These are phyloP conservation scores for Hypotaenidia philippensis DNA, from an alignment of 2,797 vertebrate genomes.

Conservation along the genomic window DNA sequence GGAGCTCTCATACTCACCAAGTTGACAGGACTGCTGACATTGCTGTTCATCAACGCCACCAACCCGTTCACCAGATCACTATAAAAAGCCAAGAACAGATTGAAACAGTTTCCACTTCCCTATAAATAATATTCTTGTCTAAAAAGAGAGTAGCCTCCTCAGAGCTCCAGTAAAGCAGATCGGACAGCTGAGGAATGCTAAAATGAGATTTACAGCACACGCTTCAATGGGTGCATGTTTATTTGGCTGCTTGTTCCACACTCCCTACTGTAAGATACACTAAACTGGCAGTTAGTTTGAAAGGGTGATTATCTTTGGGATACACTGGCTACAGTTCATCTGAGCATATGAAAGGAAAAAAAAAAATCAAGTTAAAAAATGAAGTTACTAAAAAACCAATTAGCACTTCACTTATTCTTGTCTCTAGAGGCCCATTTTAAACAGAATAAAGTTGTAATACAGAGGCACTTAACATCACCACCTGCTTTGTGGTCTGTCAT, in stretches of 20 bases:
- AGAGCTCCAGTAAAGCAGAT: background rate
- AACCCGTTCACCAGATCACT: slow-evolving; percentile 98
- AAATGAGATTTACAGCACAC: background rate
- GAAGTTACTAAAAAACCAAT: background rate
- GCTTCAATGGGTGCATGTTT: background rate
- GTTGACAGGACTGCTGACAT: slow-evolving; percentile 98
- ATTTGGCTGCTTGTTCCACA: background rate
- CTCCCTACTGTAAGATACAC: background rate
- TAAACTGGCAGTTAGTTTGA: background rate
- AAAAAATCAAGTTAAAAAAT: background rate
- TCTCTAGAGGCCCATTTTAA: background rate
- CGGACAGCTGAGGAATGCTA: background rate
- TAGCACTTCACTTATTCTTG: background rate
- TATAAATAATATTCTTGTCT: background rate
- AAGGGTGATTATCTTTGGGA: background rate
- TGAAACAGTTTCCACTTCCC: background rate
- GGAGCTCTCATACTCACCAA: slow-evolving; percentile 85
- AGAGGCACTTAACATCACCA: background rate
- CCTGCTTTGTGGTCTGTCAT: background rate
- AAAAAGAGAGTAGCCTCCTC: background rate
- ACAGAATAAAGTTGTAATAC: background rate
- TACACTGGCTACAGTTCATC: background rate
- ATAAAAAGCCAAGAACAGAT: slow-evolving; percentile 16
- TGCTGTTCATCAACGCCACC: slow-evolving; percentile 97
- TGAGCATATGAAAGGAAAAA: background rate